Evolutionary conservation across 2,797 vertebrate genomes (phyloP).

Genomic region (Trichosurus vulpecula): DNA sequence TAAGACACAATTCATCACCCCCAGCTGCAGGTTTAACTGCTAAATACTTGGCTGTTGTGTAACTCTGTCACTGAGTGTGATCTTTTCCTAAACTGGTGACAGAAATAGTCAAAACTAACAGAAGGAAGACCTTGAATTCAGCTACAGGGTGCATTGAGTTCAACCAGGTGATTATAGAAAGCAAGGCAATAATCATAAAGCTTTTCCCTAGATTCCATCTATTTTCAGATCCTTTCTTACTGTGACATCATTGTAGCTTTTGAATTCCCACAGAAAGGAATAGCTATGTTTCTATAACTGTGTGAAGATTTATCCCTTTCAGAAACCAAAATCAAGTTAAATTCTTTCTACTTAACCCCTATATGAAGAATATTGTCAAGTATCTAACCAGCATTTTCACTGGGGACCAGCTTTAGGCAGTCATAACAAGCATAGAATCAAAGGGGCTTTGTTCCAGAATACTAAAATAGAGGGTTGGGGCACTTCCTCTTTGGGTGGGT

Average conservation of each 20-base stretch:
- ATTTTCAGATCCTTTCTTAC: not conserved
- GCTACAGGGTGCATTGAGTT: not conserved
- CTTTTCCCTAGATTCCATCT: constrained; percentile 39
- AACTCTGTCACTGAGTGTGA: constrained; percentile 30
- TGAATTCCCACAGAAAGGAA: not conserved
- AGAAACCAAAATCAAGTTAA: not conserved
- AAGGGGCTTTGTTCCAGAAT: not conserved
- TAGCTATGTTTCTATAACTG: not conserved
- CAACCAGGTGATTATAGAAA: constrained; percentile 47
- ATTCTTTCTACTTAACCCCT: not conserved
- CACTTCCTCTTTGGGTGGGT: not conserved
- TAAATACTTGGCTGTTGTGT: constrained; percentile 30
- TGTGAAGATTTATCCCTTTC: not conserved
- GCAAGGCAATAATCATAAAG: constrained; percentile 27
- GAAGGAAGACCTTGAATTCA: constrained; percentile 43
- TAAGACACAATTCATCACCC: constrained; percentile 38
- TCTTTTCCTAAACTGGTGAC: constrained; percentile 25
- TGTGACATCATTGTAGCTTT: not conserved
- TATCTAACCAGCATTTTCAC: not conserved
- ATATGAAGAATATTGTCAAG: not conserved
- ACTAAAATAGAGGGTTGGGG: not conserved
- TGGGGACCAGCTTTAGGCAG: not conserved
- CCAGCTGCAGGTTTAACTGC: constrained; percentile 43
- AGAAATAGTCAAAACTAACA: constrained; percentile 37
- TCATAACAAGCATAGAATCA: not conserved